Base-by-base conservation (phyloP, 2,797 vertebrate genomes). In the Tragelaphus oryx region DNA sequence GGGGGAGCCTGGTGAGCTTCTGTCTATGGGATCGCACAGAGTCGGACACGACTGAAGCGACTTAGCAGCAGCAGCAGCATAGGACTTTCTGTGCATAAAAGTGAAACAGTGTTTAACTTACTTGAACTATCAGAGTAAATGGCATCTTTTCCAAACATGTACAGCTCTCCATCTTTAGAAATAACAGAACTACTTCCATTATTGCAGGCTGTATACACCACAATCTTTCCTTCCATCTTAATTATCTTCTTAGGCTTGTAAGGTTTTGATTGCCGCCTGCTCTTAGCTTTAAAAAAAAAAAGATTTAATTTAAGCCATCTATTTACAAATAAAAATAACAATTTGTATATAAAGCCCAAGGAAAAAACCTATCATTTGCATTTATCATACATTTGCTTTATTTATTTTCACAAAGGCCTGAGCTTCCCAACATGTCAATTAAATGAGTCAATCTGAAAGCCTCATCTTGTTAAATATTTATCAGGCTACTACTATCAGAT, bases 171-270 rank as follows among this genome's bases (percentile, higher is more conserved):
- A 74, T 99, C 99, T 98, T 99, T 99, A 96, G 99, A 99, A 97
- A 99, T 99, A 52, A 99, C 99, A 96, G 99, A 99, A 98, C 99
- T 99, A 98, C 99, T 99, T 97, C 99, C 99, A 68, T 99, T 99
- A 99, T 99, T 99, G 97, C 99, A 99, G 0, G 99, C 99, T 22
- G 99, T 99, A 96, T 99, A 99, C 50, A 99, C 98, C 4, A 99
- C 99, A 76, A 98, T 99, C 98, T 99, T 99, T 94, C 99, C 99
- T 98, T 99, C 99, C 98, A 99, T 98, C 98, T 99, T 99, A 97
- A 99, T 99, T 97, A 99, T 99, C 98, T 99, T 99, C 98, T 99
- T 99, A 90, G 99, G 99, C 96, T 99, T 99, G 98, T 99, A 99
- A 0, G 99, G 99, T 98, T 99, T 99, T 95, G 99, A 99, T 86